These are phyloP conservation scores for Castor canadensis DNA, from an alignment of 2,113 vertebrate genomes.

Conservation along the genomic window DNA sequence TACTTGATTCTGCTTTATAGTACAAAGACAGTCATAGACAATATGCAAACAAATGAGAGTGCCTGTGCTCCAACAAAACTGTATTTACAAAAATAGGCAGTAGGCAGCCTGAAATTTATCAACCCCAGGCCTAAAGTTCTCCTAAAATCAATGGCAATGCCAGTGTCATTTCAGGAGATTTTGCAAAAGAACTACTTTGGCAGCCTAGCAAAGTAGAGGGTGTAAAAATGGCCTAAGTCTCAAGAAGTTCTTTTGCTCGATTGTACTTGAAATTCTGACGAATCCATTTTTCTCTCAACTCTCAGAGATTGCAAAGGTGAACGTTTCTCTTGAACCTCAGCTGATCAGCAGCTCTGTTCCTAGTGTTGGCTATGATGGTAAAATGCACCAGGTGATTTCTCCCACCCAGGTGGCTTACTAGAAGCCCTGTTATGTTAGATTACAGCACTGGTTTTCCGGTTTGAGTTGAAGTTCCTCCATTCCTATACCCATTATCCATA, in stretches of 20 bases:
- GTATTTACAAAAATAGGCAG: background rate
- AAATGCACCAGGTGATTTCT: background rate
- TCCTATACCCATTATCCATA: background rate
- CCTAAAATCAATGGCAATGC: too few relatives aligned
- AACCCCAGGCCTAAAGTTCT: too few relatives aligned
- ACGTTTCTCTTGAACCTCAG: background rate
- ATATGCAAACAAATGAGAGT: too few relatives aligned
- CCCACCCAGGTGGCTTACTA: background rate
- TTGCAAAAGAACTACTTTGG: background rate
- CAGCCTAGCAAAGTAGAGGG: background rate
- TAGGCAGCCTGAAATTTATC: background rate
- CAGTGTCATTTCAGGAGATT: background rate
- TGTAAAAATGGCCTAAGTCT: background rate
- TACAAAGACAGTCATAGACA: background rate
- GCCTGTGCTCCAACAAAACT: background rate
- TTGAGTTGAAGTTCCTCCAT: slow-evolving; percentile 1
- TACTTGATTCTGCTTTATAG: background rate
- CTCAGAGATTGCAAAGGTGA: background rate
- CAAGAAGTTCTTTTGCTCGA: background rate
- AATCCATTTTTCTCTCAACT: background rate
- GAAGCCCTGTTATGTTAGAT: background rate
- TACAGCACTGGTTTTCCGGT: background rate
- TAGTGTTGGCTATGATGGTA: background rate
- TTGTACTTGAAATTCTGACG: background rate
- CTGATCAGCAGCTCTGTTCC: background rate